A percentile compares a stretch with the other conserved stretches of the same genome.
Evolutionary conservation across 2,888 invertebrate genomes (phyloP).

Genomic region (Plebejus anna): DNA sequence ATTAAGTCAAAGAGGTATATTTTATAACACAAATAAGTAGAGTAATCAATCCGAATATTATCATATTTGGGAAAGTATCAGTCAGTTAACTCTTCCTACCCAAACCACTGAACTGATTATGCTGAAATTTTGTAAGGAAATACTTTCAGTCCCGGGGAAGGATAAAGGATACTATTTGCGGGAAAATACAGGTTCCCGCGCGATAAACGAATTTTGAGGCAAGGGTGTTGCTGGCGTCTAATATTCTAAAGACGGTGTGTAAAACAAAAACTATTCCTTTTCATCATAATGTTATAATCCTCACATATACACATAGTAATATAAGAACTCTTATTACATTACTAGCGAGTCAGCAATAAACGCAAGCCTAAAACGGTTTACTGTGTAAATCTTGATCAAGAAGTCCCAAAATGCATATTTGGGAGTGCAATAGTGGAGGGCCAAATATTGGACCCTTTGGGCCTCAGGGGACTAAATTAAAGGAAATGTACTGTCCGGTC

Average conservation of each 20-base stretch:
- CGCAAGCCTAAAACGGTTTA: background rate
- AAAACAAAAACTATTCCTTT: background rate
- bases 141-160: no score
- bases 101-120: no score
- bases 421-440: constrained; percentile 15
- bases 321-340: background rate
- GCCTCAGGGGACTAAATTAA: background rate
- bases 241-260: no score
- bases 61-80: no score
- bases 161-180: no score
- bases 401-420: constrained; percentile 15
- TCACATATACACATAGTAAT: background rate
- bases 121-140: no score
- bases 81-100: no score
- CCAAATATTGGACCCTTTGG: background rate
- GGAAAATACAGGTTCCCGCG: no score
- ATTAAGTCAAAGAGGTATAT: background rate
- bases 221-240: no score
- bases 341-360: background rate
- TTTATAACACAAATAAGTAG: background rate
- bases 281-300: background rate
- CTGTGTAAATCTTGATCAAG: background rate
- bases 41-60: no score
- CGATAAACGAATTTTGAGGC: no score
- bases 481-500: background rate